These are phyloP conservation scores for Drosophila borborema DNA, from an alignment of 2,888 invertebrate species.

Conservation along the genomic window DNA sequence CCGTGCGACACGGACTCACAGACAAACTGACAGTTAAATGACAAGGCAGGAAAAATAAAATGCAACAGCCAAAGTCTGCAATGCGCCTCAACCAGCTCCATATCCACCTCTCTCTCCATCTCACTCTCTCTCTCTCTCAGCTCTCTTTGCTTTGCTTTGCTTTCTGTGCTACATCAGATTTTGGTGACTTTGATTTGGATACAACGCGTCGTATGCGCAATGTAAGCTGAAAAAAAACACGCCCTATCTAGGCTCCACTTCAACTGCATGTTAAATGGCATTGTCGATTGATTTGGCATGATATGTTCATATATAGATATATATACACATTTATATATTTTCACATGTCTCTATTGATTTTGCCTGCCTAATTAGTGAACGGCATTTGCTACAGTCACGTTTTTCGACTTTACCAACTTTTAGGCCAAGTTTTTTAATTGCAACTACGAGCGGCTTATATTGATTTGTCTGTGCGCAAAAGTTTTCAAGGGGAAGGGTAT, in stretches of 20 bases:
- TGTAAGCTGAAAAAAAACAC: constrained; percentile 10
- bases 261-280: constrained; percentile 49
- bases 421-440: constrained; percentile 65
- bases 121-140: neutral
- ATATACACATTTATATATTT: neutral
- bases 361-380: constrained; percentile 53
- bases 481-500: constrained; percentile 24
- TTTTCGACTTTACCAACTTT: constrained; percentile 33
- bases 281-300: constrained; percentile 35
- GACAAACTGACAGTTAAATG: constrained; percentile 73
- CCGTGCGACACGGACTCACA: constrained; percentile 54
- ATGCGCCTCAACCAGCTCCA: neutral
- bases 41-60: constrained; percentile 42
- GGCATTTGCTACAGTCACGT: constrained; percentile 52
- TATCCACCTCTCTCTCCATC: neutral
- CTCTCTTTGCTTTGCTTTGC: neutral
- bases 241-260: constrained; percentile 10
- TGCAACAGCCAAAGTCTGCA: constrained; percentile 45
- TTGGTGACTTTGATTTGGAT: constrained; percentile 50
- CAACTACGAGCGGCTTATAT: constrained; percentile 53
- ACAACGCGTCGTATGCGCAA: constrained; percentile 42
- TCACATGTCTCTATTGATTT: constrained; percentile 50
- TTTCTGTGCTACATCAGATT: constrained; percentile 41
- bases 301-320: neutral
- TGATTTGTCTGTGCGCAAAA: constrained; percentile 61